phyloP scores from a whole-genome alignment of 2,888 invertebrate genomes.

The Apamea sordens region DNA sequence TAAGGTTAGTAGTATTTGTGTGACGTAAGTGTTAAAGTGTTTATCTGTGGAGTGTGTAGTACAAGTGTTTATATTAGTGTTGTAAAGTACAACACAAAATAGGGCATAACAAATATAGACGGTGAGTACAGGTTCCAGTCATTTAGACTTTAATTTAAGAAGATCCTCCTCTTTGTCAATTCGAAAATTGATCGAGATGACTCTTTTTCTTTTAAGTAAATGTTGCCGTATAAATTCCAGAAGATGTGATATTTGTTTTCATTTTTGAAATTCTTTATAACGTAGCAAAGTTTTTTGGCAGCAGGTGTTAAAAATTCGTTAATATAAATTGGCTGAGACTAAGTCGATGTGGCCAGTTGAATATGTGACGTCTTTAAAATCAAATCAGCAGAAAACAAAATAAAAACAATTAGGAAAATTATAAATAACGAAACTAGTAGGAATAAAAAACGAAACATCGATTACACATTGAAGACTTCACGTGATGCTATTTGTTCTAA shows the following conservation, averaged over 20 bases:
- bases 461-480: too few species aligned
- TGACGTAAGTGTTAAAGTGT: neutral
- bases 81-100: neutral
- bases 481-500: too few species aligned
- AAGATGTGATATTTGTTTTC: neutral
- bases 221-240: neutral
- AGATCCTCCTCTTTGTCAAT: neutral
- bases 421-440: too few species aligned
- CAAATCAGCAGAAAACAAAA: too few species aligned
- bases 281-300: too few species aligned
- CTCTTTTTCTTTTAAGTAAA: neutral
- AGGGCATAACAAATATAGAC: neutral
- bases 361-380: too few species aligned
- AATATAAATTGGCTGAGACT: too few species aligned
- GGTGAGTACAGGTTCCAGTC: neutral
- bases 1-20: too few species aligned
- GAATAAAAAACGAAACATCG: too few species aligned
- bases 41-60: neutral
- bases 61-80: neutral
- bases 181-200: neutral
- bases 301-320: too few species aligned
- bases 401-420: too few species aligned
- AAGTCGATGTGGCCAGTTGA: too few species aligned
- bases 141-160: conserved; percentile 4
- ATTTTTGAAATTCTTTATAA: neutral